Base-by-base conservation (phyloP, 2,888 invertebrate species). In the Hemaris fuciformis region DNA sequence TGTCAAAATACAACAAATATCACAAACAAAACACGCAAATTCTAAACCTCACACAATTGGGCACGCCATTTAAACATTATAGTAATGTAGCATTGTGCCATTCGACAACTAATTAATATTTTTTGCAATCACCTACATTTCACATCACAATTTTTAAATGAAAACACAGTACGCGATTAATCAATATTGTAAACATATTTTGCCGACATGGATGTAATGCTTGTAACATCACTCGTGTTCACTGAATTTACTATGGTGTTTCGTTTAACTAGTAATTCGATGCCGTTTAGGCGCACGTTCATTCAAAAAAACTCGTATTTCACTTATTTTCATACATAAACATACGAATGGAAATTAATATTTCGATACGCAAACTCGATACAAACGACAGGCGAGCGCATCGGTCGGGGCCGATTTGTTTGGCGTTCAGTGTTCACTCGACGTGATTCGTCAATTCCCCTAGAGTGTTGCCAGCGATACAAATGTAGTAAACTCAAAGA, bases 141-240 rank as follows among this genome's bases (percentile, higher is more conserved):
- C 88, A 90, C 85, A 81, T 70, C 78, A 76, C 67, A 66, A 64
- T 64, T 68, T 23, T 62, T 63, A 63, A 41, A 31, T 59, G 77
- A 77, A 70, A 77, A 82, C 84, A 80, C 77, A 81, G 77, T 69
- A 78, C 71, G 82, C 79, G 84, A 87, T 87, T 89, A 89, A 92
- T 92, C 91, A 92, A 92, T 92, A 92, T 90, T 92, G 89, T 88
- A 90, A 90, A 92, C 91, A 92, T 80, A 57, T 58, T 46, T 61
- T 46, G 61, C 38, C 41, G 20, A 46, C 60, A 53, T 53, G 38
- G 43, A 46, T 57, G 25, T 45, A 57, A 46, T 25, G n/a, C 45
- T 46, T 45, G 27, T 45, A 31, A 58, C 57, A 57, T 56, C 23
- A 61, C 34, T 58, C 38, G 81, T 84, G 88, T 81, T 86, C 85